Base-by-base conservation (phyloP, 2,797 vertebrate species). In the Myotis pilosus region DNA sequence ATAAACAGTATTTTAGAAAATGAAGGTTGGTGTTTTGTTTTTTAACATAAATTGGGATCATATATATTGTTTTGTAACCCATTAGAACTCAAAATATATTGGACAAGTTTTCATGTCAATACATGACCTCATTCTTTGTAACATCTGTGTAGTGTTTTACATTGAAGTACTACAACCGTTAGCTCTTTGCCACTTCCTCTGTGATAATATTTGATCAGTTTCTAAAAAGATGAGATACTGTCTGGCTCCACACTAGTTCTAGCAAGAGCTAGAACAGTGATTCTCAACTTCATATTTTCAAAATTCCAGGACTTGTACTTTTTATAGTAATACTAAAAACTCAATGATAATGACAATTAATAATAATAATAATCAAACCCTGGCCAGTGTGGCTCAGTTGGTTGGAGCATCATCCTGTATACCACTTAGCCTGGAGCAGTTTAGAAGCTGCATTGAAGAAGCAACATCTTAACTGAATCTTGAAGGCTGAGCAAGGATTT, bases 271-370 rank as follows among this genome's bases (percentile, higher is more conserved):
- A 74, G 36, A 87, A 80, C 5, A 84, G 19, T 89, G 38, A 89
- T 71, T 66, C n/a, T 80, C 51, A 90, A 49, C 55, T 86, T 75
- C 22, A 19, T n/a, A 47, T 90, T 94, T 91, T 90, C 22, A 79
- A 79, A 94, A 94, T 75, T 16, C 22, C 55, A 62, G n/a, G 22
- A 91, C 30, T 62, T 91, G 11, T 69, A 60, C 12, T 81, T 89
- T 88, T 83, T 62, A 47, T 66, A 41, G 78, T 69, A 83, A 80
- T 69, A 79, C 60, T 72, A 86, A 8, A 44, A 89, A 87, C 22
- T 78, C 41, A 53, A 13, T 15, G 20, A 82, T 89, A 19, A 49
- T 92, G 49, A 72, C 33, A 23, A 82, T 19, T 71, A 81, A 53
- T 49, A 33, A 94, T 85, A 74, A 89, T 84, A 86, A 74, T 33